phyloP scores from a whole-genome alignment of 2,113 vertebrate genomes.

The Mesocricetus auratus region DNA sequence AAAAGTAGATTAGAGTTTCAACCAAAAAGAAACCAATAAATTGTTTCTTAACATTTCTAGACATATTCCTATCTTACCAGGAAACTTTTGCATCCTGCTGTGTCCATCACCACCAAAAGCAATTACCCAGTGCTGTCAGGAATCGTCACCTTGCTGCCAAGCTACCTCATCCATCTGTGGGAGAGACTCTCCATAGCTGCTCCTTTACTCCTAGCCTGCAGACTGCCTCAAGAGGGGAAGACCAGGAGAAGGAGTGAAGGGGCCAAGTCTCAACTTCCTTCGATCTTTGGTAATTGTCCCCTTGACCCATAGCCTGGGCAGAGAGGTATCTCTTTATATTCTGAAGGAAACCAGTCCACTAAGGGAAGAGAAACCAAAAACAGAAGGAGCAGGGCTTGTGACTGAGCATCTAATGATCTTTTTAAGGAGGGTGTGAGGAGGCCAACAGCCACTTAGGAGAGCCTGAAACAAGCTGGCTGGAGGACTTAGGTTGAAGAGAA shows the following conservation, averaged over 20 bases:
- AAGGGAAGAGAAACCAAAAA: conserved; percentile 58
- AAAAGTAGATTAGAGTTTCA: not conserved
- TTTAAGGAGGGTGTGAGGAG: conserved; percentile 59
- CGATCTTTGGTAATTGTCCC: conserved; percentile 2
- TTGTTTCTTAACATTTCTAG: not conserved
- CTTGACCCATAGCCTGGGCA: conserved; percentile 28
- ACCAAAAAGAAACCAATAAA: not conserved
- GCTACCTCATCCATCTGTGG: not conserved
- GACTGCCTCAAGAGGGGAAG: not conserved
- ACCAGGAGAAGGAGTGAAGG: not conserved
- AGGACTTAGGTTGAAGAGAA: conserved; percentile 82
- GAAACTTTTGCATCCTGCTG: not conserved
- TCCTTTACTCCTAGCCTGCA: not conserved
- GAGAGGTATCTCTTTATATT: conserved; percentile 58
- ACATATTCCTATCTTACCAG: not conserved
- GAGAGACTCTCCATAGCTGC: not conserved
- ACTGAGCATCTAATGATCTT: conserved; percentile 67
- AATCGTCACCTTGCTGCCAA: not conserved
- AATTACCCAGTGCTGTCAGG: not conserved
- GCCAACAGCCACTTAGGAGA: conserved; percentile 30
- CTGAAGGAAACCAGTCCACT: conserved; percentile 15
- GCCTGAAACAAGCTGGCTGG: conserved; percentile 60
- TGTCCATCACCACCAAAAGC: not conserved
- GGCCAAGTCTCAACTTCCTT: not conserved
- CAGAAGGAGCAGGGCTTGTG: conserved; percentile 69